Base-by-base conservation (phyloP, 2,113 vertebrate genomes). In the Platysteira castanea region DNA sequence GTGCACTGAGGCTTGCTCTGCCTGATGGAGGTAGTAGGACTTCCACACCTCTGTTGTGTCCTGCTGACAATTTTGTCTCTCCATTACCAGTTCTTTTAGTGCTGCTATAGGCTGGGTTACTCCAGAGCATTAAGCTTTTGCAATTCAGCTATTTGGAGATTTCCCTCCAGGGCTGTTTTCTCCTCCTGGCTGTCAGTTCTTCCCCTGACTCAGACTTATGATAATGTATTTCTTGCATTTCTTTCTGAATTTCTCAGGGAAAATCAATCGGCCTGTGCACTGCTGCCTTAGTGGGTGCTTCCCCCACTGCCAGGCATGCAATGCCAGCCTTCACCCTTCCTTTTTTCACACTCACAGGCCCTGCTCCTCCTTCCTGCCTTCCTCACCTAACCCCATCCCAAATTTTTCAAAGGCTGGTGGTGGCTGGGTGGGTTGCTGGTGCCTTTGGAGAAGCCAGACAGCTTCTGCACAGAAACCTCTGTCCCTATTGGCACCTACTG, bases 231-330 rank as follows among this genome's bases (percentile, higher is more conserved):
- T 64, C 9, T 24, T 73, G 8, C 15, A 11, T 20, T 86, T 59
- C 3, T 39, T 46, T 13, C 42, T 31, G 11, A 74, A 70, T 59
- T 50, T 57, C 33, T 28, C 3, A 20, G 46, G 24, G 15, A 23
- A 84, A 80, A 69, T 6, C 8, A 64, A 33, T 4, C 0, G 0
- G 1, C 16, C 52, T 20, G 3, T 6, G 3, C 19, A 15, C 19
- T 23, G 5, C 37, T 21, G 35, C 10, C 31, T 64, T 31, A 10
- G 15, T 2, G 12, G 33, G 10, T 6, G 0, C 11, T 73, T n/a
- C 35, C 33, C 8, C 24, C 2, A 4, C 13, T 17, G 22, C 47
- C 26, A 10, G 3, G 16, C 37, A 41, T 18, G 4, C 3, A 46
- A 2, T 1, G 2, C 10, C 30, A 26, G 6, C 33, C 15, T 24